Percentiles rank a stretch among this genome's conserved stretches.
Evolutionary conservation across 2,888 invertebrate genomes (phyloP).

Genomic region (Troglohyphantes excavatus): DNA sequence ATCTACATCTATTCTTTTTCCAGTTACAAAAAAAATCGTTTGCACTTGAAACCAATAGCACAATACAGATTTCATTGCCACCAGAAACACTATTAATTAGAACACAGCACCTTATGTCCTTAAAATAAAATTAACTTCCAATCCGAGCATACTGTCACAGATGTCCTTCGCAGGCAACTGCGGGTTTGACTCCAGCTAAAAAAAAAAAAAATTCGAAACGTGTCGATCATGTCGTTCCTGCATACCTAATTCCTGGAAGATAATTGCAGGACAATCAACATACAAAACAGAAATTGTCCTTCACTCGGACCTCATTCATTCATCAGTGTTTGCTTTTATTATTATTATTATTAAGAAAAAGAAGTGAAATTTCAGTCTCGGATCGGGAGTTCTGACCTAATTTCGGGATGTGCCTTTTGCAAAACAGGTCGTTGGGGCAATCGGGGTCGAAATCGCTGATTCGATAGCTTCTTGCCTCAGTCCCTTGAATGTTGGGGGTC

Average conservation of each 20-base stretch:
- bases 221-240: constrained; percentile 19
- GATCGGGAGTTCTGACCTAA: constrained; percentile 65
- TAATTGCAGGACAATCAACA: constrained; percentile 29
- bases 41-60: background rate
- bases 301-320: constrained; percentile 34
- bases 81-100: background rate
- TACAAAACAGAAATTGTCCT: constrained; percentile 43
- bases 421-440: constrained; percentile 74
- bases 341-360: constrained; percentile 33
- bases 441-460: constrained; percentile 76
- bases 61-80: background rate
- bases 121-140: background rate
- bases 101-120: background rate
- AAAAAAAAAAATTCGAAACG: background rate
- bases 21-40: background rate
- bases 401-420: constrained; percentile 44
- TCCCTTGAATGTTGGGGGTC: constrained; percentile 73
- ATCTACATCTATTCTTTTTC: no score
- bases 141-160: background rate
- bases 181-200: background rate
- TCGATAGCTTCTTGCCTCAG: constrained; percentile 69
- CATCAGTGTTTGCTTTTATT: background rate
- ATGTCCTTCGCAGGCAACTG: constrained; percentile 14
- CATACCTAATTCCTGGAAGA: background rate
- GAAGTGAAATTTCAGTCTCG: constrained; percentile 69